phyloP scores from a whole-genome alignment of 35 echinoderm and acorn worm species.

The Ophiothrix spiculata region DNA sequence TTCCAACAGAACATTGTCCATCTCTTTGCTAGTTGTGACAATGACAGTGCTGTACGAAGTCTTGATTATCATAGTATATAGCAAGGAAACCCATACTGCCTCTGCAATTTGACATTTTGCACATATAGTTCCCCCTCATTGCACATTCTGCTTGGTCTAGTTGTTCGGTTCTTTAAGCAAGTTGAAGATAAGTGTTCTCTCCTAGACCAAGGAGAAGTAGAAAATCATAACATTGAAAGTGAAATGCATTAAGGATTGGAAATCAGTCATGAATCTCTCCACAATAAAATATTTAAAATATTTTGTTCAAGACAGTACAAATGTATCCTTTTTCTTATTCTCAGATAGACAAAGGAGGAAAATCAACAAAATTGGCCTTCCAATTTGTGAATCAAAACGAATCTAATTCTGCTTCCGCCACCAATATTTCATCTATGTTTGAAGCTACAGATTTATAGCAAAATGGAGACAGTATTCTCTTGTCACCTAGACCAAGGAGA shows the following conservation, averaged over 20 bases:
- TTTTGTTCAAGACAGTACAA: too few species aligned
- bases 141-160: neutral
- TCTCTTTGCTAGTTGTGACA: neutral
- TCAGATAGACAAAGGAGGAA: neutral
- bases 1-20: neutral
- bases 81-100: neutral
- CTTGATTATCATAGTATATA: neutral
- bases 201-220: neutral
- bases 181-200: neutral
- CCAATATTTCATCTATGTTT: neutral
- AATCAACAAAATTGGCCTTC: neutral
- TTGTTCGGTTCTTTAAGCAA: neutral
- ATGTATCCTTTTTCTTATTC: neutral
- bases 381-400: neutral
- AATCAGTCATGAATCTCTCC: too few species aligned
- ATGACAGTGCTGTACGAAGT: too few species aligned
- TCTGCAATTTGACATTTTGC: neutral
- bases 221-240: neutral
- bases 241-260: too few species aligned
- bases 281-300: too few species aligned
- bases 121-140: neutral
- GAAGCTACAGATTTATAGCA: neutral
- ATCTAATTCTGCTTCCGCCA: neutral
- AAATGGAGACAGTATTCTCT: neutral
- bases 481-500: neutral